Conservation (phyloP, 2,797 vertebrate genomes). For the Synaphobranchus kaupii region DNA sequence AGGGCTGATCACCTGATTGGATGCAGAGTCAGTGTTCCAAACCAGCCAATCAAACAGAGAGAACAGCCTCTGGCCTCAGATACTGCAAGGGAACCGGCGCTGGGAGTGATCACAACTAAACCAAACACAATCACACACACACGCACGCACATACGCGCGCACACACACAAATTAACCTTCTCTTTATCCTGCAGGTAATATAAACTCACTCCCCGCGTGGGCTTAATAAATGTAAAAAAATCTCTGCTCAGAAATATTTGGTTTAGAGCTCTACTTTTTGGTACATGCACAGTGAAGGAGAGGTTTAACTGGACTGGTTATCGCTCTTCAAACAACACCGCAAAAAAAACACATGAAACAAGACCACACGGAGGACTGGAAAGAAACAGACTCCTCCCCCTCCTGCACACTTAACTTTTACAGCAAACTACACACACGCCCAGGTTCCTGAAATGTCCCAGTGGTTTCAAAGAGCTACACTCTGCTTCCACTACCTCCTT, state of each 20-base stretch:
- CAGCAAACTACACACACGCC: background rate
- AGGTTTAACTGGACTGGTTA: background rate
- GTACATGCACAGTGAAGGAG: background rate
- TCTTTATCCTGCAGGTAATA: background rate
- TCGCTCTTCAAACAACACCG: background rate
- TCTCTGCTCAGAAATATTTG: background rate
- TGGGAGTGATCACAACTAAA: background rate
- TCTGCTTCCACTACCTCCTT: conserved; percentile 24
- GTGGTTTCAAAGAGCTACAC: conserved; percentile 21
- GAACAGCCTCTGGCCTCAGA: background rate
- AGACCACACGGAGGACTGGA: background rate
- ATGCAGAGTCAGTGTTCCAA: background rate
- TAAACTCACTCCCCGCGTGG: background rate
- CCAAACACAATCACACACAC: conserved; percentile 11
- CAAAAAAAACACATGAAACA: background rate
- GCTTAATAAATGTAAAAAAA: background rate
- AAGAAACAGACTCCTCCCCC: background rate
- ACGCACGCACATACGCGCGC: background rate
- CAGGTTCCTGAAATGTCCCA: background rate
- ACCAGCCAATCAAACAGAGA: background rate
- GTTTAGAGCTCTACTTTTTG: background rate
- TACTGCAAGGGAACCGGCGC: background rate
- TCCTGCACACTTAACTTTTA: background rate
- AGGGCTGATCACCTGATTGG: background rate
- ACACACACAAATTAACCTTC: conserved; percentile 21